Evolutionary conservation across 2,113 vertebrate species (phyloP), one percentile per base, ranked within the genome.

Genomic region (Lepidiolamprologus cunningtoni): DNA sequence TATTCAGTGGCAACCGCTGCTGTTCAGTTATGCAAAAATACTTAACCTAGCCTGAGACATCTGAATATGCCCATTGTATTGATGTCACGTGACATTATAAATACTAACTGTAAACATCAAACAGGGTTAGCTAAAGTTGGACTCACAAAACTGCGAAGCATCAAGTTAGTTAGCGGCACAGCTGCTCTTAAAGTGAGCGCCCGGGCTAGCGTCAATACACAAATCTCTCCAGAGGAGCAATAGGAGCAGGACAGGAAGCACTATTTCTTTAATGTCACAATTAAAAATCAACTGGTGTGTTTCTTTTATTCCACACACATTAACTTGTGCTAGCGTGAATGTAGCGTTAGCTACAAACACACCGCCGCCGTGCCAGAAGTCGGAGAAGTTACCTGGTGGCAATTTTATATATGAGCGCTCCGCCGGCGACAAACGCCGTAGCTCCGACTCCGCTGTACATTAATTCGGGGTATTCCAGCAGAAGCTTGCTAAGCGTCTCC

Each of bases 381-480:
- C 2, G 68, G 6, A 73, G 9, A 83, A 53, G 54, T 80, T 96
- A 98, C 98, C 98, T 97, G 85, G 96, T 96, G 28, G 96, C 96
- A 42, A 98, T 93, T 91, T 94, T 96, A 94, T 97, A 99, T 16
- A 98, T 94, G 19, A 98, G 92, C 83, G 97, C 94, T 83, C 97
- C 98, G 71, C 97, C 97, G 17, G 97, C 96, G 23, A 97, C 93
- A 40, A 97, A 95, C 35, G 96, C 97, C 3, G 98, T 97, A 14
- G 97, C 96, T 42, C 97, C 98, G 8, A 97, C 96, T 52, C 97
- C 97, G 5, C 96, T 97, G 6, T 97, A 97, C 93, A 98, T 95
- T 9, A 97, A 37, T 3, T 96, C 95, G 0, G 97, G 97, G 86
- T 96, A 93, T 6, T 95, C 93, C 61, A 95, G 71, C 81, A 98